These are phyloP conservation scores for Sylvietta virens DNA, from an alignment of 2,113 vertebrate species.

Conservation along the genomic window DNA sequence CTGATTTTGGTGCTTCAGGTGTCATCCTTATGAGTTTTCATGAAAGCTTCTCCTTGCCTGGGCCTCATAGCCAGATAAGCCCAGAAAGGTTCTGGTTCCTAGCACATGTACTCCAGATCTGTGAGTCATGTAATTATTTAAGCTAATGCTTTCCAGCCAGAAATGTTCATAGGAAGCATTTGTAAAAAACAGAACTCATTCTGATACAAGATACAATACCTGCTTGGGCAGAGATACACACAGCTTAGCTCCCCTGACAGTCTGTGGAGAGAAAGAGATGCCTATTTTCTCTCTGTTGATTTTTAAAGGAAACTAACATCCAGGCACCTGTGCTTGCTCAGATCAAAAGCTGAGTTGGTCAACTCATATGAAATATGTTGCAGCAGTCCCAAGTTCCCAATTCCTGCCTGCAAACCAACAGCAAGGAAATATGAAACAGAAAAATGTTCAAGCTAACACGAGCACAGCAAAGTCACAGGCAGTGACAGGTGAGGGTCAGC, in stretches of 20 bases:
- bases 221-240: background rate
- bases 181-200: background rate
- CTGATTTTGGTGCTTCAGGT: background rate
- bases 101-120: background rate
- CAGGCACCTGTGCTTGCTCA: background rate
- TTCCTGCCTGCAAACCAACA: background rate
- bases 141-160: background rate
- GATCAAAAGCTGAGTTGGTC: background rate
- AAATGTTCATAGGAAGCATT: background rate
- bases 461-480: background rate
- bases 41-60: background rate
- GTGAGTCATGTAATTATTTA: background rate
- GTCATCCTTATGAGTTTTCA: background rate
- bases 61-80: background rate
- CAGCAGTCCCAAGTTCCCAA: background rate
- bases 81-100: background rate
- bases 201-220: background rate
- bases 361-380: background rate
- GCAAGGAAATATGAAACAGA: background rate
- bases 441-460: background rate
- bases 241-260: background rate
- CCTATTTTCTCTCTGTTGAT: background rate
- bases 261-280: background rate
- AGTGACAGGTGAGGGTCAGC: background rate
- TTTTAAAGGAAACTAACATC: background rate